phyloP scores from a whole-genome alignment of 2,888 invertebrate genomes.

The Mallateleia sp. region DNA sequence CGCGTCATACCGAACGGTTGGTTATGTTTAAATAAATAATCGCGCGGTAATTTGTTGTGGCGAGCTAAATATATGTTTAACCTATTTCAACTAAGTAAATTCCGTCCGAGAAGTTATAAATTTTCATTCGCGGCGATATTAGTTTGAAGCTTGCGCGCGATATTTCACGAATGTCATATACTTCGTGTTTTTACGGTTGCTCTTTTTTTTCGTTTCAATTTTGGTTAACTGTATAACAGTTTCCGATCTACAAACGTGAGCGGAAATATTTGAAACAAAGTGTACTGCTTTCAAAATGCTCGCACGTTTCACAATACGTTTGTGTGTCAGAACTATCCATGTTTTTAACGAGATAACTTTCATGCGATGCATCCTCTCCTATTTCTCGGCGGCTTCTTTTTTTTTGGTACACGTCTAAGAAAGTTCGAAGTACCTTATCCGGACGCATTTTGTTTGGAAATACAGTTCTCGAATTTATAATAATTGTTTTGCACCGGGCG shows the following conservation, averaged over 20 bases:
- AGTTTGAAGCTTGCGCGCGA: constrained; percentile 22
- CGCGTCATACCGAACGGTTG: background rate
- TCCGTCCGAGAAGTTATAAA: constrained; percentile 20
- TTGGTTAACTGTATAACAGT: constrained; percentile 74
- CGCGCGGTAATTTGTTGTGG: too few relatives aligned
- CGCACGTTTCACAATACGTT: constrained; percentile 78
- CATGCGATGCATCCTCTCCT: constrained; percentile 71
- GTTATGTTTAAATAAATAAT: constrained; percentile 6
- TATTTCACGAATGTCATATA: constrained; percentile 48
- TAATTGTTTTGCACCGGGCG: constrained; percentile 49
- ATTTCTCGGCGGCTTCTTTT: constrained; percentile 37
- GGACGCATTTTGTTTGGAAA: constrained; percentile 58
- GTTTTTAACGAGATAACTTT: constrained; percentile 82
- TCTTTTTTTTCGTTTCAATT: constrained; percentile 62
- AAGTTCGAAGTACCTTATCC: constrained; percentile 67
- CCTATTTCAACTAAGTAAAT: constrained; percentile 23
- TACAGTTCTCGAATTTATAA: constrained; percentile 59
- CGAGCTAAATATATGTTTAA: background rate
- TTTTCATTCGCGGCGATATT: constrained; percentile 40
- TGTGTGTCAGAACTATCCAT: constrained; percentile 74
- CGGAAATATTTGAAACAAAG: constrained; percentile 75
- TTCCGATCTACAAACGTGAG: constrained; percentile 73
- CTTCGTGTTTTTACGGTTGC: constrained; percentile 35
- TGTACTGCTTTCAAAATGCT: constrained; percentile 71
- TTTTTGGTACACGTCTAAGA: constrained; percentile 64